These are phyloP conservation scores for Gadus chalcogrammus DNA, from an alignment of 2,113 vertebrate genomes.

Conservation along the genomic window DNA sequence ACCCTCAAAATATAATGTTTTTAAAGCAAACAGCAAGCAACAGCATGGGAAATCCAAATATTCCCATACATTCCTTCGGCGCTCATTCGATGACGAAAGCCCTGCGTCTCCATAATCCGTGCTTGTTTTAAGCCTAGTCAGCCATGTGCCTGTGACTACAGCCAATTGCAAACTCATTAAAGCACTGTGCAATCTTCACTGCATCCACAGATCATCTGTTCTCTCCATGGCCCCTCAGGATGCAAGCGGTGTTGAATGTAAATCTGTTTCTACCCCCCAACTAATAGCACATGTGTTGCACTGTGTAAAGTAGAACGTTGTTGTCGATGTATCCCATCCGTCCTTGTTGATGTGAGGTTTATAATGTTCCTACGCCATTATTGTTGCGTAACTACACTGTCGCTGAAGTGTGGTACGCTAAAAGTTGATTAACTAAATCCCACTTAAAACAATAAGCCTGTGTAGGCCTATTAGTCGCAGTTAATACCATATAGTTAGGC, in stretches of 20 bases:
- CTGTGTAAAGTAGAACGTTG: too few species aligned
- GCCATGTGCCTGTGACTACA: conserved; percentile 39
- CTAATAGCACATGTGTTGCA: background rate
- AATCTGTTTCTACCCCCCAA: too few species aligned
- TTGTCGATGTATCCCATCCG: too few species aligned
- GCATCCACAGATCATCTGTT: conserved; percentile 15
- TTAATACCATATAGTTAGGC: too few species aligned
- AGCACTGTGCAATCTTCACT: conserved; percentile 31
- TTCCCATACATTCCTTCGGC: conserved; percentile 52
- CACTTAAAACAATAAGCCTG: too few species aligned
- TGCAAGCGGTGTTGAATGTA: background rate
- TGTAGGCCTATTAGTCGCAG: too few species aligned
- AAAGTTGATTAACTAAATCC: too few species aligned
- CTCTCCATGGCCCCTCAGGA: background rate
- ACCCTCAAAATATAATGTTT: too few species aligned
- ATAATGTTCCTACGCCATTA: too few species aligned
- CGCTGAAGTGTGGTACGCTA: too few species aligned
- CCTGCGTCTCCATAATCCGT: conserved; percentile 43
- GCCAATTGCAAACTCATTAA: conserved; percentile 42
- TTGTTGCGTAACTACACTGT: too few species aligned
- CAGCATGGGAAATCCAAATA: conserved; percentile 55
- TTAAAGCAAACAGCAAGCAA: conserved; percentile 21
- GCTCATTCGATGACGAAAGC: conserved; percentile 44
- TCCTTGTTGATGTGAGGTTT: too few species aligned
- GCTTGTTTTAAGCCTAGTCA: conserved; percentile 58